Evolutionary conservation across 1,140 invertebrate species (phyloP).

Genomic region (Lucilia cuprina): DNA sequence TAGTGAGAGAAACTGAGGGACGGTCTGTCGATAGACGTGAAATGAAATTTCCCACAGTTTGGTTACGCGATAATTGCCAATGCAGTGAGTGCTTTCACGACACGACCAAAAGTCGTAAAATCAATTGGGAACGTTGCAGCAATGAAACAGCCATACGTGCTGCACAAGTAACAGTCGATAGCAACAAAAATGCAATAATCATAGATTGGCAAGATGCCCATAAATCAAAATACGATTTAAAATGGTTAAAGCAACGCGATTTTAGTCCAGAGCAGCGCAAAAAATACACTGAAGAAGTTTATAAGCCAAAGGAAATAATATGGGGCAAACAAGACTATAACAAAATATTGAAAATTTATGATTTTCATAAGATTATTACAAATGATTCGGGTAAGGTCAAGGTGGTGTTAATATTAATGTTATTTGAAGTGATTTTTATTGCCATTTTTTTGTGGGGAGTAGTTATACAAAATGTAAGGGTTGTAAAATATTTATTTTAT

Average conservation of each 20-base stretch:
- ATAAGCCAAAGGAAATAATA: constrained; percentile 64
- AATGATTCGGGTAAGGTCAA: constrained; percentile 55
- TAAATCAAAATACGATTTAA: constrained; percentile 58
- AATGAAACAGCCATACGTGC: constrained; percentile 6
- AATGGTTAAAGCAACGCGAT: constrained; percentile 69
- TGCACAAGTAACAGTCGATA: background rate
- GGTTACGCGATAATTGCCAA: constrained; percentile 76
- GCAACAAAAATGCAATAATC: constrained; percentile 47
- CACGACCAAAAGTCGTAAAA: constrained; percentile 67
- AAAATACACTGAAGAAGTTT: constrained; percentile 64
- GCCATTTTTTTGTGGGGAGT: too few relatives aligned
- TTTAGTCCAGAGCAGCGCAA: constrained; percentile 66
- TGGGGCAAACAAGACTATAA: constrained; percentile 68
- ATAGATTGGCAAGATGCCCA: constrained; percentile 71
- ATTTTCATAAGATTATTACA: constrained; percentile 66
- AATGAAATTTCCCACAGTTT: constrained; percentile 69
- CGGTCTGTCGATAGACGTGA: background rate
- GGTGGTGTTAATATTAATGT: too few relatives aligned
- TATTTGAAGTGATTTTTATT: too few relatives aligned
- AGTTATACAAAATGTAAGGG: too few relatives aligned
- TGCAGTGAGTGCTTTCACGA: constrained; percentile 71
- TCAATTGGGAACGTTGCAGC: constrained; percentile 49
- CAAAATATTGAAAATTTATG: constrained; percentile 64
- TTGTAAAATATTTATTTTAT: too few relatives aligned
- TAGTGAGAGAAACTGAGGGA: background rate